Evolutionary conservation across 2,113 vertebrate species (phyloP).

Genomic region (Aphyosemion australe): DNA sequence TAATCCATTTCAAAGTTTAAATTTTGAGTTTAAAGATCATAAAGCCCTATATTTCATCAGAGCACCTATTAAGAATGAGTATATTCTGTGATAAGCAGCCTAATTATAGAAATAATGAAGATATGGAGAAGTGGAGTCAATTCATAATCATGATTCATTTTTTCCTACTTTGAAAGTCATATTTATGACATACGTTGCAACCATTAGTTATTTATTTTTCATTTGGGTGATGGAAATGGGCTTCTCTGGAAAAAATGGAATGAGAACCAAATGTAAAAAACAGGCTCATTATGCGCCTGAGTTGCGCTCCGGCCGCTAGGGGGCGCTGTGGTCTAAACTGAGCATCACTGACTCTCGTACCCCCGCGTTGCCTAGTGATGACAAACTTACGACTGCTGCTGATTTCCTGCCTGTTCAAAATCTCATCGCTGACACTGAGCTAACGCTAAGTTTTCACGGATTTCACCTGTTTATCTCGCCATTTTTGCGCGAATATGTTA

Average conservation of each 20-base stretch:
- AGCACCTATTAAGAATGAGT: no score
- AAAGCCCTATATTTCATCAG: no score
- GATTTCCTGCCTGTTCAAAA: conserved; percentile 65
- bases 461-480: not conserved
- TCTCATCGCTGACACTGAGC: conserved; percentile 23
- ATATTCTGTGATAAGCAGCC: no score
- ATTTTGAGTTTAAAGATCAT: no score
- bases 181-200: no score
- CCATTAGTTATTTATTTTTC: no score
- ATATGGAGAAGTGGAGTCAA: no score
- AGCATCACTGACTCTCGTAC: not conserved
- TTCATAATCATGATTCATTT: no score
- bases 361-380: conserved; percentile 79
- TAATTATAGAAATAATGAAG: no score
- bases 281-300: not conserved
- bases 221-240: no score
- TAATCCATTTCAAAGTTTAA: no score
- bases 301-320: conserved; percentile 10
- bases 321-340: conserved; percentile 43
- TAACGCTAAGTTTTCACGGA: conserved; percentile 30
- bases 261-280: not conserved
- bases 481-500: not conserved
- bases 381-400: conserved; percentile 52
- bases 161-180: no score
- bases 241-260: not conserved